phyloP scores from a whole-genome alignment of 1,140 invertebrate species.

The Tetramorium alpestre region DNA sequence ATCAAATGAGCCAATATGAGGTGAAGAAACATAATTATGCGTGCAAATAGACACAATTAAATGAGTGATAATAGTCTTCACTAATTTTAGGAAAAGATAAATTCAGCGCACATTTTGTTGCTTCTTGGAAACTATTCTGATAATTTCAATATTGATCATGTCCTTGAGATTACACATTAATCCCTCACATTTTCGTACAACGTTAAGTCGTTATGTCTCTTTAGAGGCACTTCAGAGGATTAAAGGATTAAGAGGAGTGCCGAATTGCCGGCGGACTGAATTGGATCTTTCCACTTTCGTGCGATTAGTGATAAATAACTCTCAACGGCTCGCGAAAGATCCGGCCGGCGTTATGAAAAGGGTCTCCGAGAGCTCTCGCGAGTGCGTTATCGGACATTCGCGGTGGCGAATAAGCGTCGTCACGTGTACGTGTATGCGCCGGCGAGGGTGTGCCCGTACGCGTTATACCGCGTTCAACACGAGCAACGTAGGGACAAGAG shows the following conservation, averaged over 20 bases:
- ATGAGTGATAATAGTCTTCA: too few relatives aligned
- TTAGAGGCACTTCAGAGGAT: too few relatives aligned
- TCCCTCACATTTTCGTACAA: too few relatives aligned
- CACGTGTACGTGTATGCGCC: slow-evolving; percentile 41
- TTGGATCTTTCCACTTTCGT: neutral
- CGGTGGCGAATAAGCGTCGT: slow-evolving; percentile 50
- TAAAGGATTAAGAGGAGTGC: neutral
- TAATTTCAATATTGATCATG: too few relatives aligned
- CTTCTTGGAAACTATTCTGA: too few relatives aligned
- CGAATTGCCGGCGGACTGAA: neutral
- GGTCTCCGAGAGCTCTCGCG: neutral
- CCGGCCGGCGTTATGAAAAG: slow-evolving; percentile 53
- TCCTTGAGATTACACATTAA: too few relatives aligned
- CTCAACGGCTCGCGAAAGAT: slow-evolving; percentile 33
- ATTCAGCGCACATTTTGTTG: too few relatives aligned
- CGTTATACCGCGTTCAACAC: slow-evolving; percentile 66
- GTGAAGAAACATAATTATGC: too few relatives aligned
- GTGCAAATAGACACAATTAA: too few relatives aligned
- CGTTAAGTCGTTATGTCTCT: too few relatives aligned
- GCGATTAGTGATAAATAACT: slow-evolving; percentile 42
- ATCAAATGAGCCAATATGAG: too few relatives aligned
- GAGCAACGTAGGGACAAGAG: slow-evolving; percentile 80
- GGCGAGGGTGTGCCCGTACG: slow-evolving; percentile 53
- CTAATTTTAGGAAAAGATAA: too few relatives aligned
- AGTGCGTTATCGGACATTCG: slow-evolving; percentile 40